Percentiles rank a stretch among this genome's conserved stretches.
Evolutionary conservation across 2,888 invertebrate species (phyloP).

Genomic region (Cactoblastis cactorum): DNA sequence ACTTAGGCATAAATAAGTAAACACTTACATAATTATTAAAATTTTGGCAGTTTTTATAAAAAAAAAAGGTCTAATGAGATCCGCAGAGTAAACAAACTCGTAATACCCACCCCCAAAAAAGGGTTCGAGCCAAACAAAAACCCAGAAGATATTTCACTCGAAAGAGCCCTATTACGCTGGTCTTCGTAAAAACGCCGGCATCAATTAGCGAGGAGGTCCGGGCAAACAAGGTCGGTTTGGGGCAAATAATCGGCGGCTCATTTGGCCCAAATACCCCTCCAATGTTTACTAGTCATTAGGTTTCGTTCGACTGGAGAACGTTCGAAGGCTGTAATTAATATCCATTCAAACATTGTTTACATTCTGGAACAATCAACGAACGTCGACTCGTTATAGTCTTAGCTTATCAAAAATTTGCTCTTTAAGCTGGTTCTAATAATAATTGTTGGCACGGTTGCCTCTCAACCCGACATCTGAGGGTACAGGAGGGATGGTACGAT

Average conservation of each 20-base stretch:
- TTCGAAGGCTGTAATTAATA: slow-evolving; percentile 14
- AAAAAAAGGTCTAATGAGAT: slow-evolving; percentile 9
- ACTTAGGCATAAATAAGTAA: too few species aligned
- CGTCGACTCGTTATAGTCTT: neutral
- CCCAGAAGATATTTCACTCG: slow-evolving; percentile 42
- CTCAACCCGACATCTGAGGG: too few species aligned
- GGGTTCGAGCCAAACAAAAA: slow-evolving; percentile 24
- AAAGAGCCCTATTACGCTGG: slow-evolving; percentile 40
- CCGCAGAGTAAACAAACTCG: slow-evolving; percentile 11
- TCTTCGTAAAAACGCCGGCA: slow-evolving; percentile 42
- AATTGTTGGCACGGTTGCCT: too few species aligned
- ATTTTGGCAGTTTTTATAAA: neutral
- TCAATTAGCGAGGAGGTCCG: slow-evolving; percentile 42
- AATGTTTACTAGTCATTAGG: slow-evolving; percentile 46
- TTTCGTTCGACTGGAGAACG: slow-evolving; percentile 21
- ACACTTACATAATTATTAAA: too few species aligned
- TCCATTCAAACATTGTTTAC: neutral
- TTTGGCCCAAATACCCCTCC: slow-evolving; percentile 23
- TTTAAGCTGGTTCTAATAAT: too few species aligned
- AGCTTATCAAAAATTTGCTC: too few species aligned
- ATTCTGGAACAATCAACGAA: neutral
- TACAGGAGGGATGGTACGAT: too few species aligned
- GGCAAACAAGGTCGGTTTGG: slow-evolving; percentile 34
- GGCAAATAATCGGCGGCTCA: slow-evolving; percentile 42
- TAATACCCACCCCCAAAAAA: slow-evolving; percentile 17